Evolutionary conservation across 1,140 invertebrate genomes (phyloP).

Genomic region (Manduca sexta): DNA sequence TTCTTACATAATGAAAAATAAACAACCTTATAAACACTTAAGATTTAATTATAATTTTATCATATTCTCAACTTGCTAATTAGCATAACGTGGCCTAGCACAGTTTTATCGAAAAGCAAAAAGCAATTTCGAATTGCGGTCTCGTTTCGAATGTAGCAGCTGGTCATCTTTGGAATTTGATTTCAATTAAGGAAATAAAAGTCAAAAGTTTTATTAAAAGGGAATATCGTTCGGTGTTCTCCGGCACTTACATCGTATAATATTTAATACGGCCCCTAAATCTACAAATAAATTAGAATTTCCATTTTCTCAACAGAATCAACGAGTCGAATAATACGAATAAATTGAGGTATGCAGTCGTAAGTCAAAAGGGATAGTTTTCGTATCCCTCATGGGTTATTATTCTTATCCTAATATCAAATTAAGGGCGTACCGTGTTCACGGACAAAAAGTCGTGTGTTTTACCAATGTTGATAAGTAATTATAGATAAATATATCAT

Average conservation of each 20-base stretch:
- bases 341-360: slow-evolving; percentile 3
- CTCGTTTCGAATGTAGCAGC: slow-evolving; percentile 34
- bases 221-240: slow-evolving; percentile 41
- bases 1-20: no score
- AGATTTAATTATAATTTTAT: no score
- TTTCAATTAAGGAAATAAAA: slow-evolving; percentile 67
- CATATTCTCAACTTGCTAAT: not conserved
- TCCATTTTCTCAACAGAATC: slow-evolving; percentile 15
- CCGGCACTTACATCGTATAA: slow-evolving; percentile 29
- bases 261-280: slow-evolving; percentile 37
- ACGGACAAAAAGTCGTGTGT: no score
- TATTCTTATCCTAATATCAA: slow-evolving; percentile 1
- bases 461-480: no score
- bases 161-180: slow-evolving; percentile 63
- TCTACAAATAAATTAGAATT: slow-evolving; percentile 31
- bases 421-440: not conserved
- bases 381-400: not conserved
- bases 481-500: no score
- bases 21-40: no score
- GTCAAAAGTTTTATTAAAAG: slow-evolving; percentile 62
- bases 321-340: slow-evolving; percentile 7
- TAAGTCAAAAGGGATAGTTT: slow-evolving; percentile 3
- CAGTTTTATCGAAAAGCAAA: slow-evolving; percentile 21
- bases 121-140: slow-evolving; percentile 29
- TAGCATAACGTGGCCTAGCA: slow-evolving; percentile 12